Evolutionary conservation across 2,113 vertebrate genomes (phyloP).

Genomic region (Hydropotes inermis): DNA sequence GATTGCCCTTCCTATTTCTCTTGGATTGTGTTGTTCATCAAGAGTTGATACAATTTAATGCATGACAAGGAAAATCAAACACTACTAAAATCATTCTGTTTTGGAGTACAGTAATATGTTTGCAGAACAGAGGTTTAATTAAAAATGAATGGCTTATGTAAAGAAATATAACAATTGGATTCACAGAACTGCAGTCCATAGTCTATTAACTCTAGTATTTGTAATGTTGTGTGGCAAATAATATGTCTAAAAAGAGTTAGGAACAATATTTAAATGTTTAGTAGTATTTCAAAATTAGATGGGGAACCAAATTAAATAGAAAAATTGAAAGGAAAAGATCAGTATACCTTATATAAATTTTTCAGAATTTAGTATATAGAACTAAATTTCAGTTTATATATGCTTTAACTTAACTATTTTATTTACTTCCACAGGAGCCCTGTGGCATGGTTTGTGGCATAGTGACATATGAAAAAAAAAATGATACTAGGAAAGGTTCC

Average conservation of each 20-base stretch:
- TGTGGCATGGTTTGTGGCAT: background rate
- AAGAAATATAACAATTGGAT: slow-evolving; percentile 65
- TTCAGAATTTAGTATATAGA: background rate
- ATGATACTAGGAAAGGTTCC: background rate
- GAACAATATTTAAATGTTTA: slow-evolving; percentile 53
- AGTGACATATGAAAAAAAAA: background rate
- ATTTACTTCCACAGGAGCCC: background rate
- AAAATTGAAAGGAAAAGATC: slow-evolving; percentile 28
- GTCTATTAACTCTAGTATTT: slow-evolving; percentile 52
- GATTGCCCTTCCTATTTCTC: slow-evolving; percentile 20
- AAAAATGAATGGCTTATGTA: slow-evolving; percentile 69
- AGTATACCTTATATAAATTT: background rate
- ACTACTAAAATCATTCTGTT: slow-evolving; percentile 59
- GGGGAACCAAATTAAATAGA: slow-evolving; percentile 19
- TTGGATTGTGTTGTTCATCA: slow-evolving; percentile 29
- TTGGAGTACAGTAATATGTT: slow-evolving; percentile 68
- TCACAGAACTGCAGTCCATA: background rate
- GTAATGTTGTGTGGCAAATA: slow-evolving; percentile 38
- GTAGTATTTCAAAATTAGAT: slow-evolving; percentile 41
- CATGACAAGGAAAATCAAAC: slow-evolving; percentile 67
- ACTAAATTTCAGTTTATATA: background rate
- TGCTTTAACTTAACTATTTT: background rate
- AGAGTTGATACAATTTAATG: slow-evolving; percentile 63
- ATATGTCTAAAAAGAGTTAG: slow-evolving; percentile 22
- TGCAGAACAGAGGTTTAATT: slow-evolving; percentile 70